Conservation (phyloP, 2,113 vertebrate species). For the Neolamprologus falcicula region DNA sequence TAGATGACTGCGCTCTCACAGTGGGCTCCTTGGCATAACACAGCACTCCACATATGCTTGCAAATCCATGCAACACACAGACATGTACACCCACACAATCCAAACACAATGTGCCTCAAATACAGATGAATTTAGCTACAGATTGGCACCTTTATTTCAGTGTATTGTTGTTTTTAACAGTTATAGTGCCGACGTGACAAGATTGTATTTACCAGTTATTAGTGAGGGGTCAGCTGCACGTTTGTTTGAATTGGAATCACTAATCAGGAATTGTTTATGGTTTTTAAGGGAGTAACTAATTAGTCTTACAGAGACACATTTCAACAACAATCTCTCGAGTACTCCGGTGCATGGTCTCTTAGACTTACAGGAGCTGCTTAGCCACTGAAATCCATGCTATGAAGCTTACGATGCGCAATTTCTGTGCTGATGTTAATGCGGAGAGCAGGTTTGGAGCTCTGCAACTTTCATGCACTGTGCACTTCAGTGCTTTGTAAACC, state of each 20-base stretch:
- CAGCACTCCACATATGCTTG: not conserved
- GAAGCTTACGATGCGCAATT: not conserved
- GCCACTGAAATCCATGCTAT: not conserved
- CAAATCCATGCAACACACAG: not conserved
- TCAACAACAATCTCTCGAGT: not conserved
- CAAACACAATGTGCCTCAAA: not conserved
- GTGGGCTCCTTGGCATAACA: conserved; percentile 3
- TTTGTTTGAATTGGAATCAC: not conserved
- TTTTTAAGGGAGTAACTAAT: not conserved
- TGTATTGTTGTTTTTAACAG: not conserved
- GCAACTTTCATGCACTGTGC: not conserved
- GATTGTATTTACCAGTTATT: not conserved
- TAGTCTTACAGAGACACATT: not conserved
- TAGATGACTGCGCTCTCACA: conserved; percentile 32
- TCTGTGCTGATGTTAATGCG: not conserved
- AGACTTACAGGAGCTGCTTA: not conserved
- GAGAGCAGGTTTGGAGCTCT: not conserved
- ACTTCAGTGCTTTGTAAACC: not conserved
- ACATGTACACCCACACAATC: not conserved
- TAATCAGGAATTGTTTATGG: not conserved
- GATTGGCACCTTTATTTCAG: not conserved
- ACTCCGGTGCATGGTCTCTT: not conserved
- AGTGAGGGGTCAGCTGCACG: not conserved
- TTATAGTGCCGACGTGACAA: not conserved
- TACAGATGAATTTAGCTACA: not conserved